Evolutionary conservation across 2,797 vertebrate species (phyloP), one percentile per base, ranked within the genome.

Genomic region (Siniperca scherzeri): DNA sequence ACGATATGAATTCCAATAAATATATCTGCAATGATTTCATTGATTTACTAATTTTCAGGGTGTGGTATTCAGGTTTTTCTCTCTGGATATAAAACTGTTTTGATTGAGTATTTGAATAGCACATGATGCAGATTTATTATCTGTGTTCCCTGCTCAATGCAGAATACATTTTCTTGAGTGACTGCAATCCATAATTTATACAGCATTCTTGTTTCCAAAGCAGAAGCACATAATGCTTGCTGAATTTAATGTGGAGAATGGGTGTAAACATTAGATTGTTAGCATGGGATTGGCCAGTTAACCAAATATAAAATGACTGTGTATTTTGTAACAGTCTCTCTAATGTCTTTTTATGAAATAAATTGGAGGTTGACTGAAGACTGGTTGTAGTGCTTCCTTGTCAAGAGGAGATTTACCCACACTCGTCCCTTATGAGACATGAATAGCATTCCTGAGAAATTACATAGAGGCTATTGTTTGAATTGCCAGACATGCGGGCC

Each of bases 371-470:
- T 70, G 71, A 68, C 36, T 61, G 25, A 59, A 77, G 59, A 36
- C 40, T 55, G 40, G 46, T 53, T 19, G 42, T 8, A 19, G 62
- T 57, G 60, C 56, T 48, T 78, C 70, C 40, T 36, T 73, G 61
- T 85, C 65, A 66, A 67, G 61, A 70, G 57, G 44, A 80, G 66
- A 86, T 82, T 87, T 78, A 82, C 62, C 67, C 74, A 7, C 61
- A 22, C 60, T 42, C 14, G 7, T 44, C 42, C 48, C 64, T 70
- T 27, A 48, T 62, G 61, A 76, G 38, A 68, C 85, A 74, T 88
- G 80, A 89, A 88, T 75, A 89, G 82, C 89, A 90, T 92, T 92
- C 91, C 89, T 91, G 82, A 87, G 82, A 84, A 92, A 80, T 90
- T 77, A 87, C 81, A 81, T 53, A 62, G 33, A 71, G 21, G 38